Percentiles rank a stretch among this genome's conserved stretches.
phyloP scores from a whole-genome alignment of 1,140 invertebrate genomes.

The Ladona fulva region DNA sequence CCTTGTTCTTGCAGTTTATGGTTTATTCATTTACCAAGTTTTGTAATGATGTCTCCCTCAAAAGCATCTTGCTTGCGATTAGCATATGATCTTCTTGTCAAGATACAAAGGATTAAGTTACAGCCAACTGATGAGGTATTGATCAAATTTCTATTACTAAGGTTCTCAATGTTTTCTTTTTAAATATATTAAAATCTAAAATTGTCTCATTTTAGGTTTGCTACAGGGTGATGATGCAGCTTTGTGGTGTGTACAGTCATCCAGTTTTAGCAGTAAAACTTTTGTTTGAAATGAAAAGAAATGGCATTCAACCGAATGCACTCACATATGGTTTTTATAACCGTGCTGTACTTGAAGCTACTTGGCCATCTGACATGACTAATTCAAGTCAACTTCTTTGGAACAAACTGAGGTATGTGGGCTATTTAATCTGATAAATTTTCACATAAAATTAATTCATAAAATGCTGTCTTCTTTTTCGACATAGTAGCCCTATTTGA shows the following conservation, averaged over 20 bases:
- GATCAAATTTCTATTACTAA: slow-evolving; percentile 17
- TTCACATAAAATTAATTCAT: no score
- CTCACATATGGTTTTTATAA: slow-evolving; percentile 91
- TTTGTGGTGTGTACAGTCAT: slow-evolving; percentile 89
- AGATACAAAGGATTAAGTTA: slow-evolving; percentile 70
- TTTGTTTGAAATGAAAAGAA: slow-evolving; percentile 90
- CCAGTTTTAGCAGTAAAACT: slow-evolving; percentile 92
- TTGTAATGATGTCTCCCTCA: slow-evolving; percentile 44
- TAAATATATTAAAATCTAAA: neutral
- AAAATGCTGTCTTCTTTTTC: no score
- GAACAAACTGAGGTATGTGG: slow-evolving; percentile 66
- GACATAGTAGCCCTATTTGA: no score
- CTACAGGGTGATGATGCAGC: slow-evolving; percentile 96
- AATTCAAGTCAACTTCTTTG: slow-evolving; percentile 76
- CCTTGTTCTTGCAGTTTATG: slow-evolving; percentile 66
- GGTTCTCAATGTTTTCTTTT: neutral
- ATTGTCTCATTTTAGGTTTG: slow-evolving; percentile 61
- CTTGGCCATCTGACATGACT: slow-evolving; percentile 82
- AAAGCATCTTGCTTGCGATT: slow-evolving; percentile 69
- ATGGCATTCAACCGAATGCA: slow-evolving; percentile 90
- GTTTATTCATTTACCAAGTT: slow-evolving; percentile 88
- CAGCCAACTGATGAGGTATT: slow-evolving; percentile 80
- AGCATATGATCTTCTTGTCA: slow-evolving; percentile 78
- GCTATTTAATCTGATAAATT: neutral
- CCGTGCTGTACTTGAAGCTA: slow-evolving; percentile 80